Base-by-base conservation (phyloP, 92 coral and sea anemone species). In the Heliopora coerulea region DNA sequence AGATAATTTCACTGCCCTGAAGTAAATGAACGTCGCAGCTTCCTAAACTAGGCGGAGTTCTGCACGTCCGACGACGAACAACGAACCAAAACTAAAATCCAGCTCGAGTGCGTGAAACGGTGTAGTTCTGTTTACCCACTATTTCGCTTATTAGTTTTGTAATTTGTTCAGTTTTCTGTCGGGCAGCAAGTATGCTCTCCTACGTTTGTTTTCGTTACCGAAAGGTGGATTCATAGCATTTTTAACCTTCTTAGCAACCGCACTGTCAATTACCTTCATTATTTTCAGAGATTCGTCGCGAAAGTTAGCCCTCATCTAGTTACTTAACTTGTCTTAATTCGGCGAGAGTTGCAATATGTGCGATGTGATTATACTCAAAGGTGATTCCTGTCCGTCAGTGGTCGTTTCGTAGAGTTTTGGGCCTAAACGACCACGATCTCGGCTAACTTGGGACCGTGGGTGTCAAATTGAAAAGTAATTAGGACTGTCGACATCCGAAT, bases 391-490 rank as follows among this genome's bases (percentile, higher is more conserved):
- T n/a, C n/a, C n/a, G n/a, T n/a, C n/a, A n/a, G n/a, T n/a, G n/a
- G n/a, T n/a, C n/a, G n/a, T n/a, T 5, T 50, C 42, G 11, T 11
- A 4, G 42, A 37, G 42, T 11, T 37, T 37, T 37, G 42, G 42
- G 42, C n/a, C 52, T n/a, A 10, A 10, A 8, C 3, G 7, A 46
- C 52, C 5, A 37, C 5, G 42, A 37, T 46, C 52, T 46, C 52
- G 12, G 9, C 11, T 33, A 18, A n/a, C 11, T n/a, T 44, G 0
- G 15, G 27, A 54, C 27, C 77, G 63, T 50, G 77, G 63, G 77
- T 70, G 77, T 70, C 63, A 70, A 52, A 52, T 54, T 49, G 63
- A 49, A 70, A 70, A 70, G 63, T 50, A 70, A 70, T 70, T 70
- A 70, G 77, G 19, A 26, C 49, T 32, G 29, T 25, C 35, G 50